Evolutionary conservation across 2,797 vertebrate genomes (phyloP), one percentile per base, ranked within the genome.

Genomic region (Synanceia verrucosa): DNA sequence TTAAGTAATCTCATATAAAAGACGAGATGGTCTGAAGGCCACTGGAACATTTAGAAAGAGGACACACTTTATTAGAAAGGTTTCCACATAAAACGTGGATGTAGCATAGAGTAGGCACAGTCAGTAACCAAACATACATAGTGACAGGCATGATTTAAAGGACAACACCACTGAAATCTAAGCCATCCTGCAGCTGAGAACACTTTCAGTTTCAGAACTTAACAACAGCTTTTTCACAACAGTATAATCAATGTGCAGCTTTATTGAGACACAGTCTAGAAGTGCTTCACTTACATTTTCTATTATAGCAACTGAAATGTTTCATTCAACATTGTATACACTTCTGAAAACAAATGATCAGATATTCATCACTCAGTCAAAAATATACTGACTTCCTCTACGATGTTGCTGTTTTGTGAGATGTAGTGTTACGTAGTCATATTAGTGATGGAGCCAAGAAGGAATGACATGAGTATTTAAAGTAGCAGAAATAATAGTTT

Each of bases 41-140:
- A 47, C 53, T 1, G 51, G n/a, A 26, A 24, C 24, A 13, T 57
- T 68, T 33, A 63, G 33, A 76, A 57, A 71, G 58, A 71, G 51
- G 46, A 70, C 28, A 64, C 60, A 43, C 59, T 88, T 84, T 86
- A 88, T 82, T 85, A 73, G 62, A 85, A 87, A 84, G 48, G 26
- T 82, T 74, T 90, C 85, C 88, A 87, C 82, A 80, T 86, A 82
- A 88, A 90, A 89, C 76, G 89, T 83, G 89, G 84, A 91, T 64
- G 71, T 79, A 79, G 79, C 70, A 23, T 55, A 85, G 73, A 64
- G 31, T 60, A 89, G 85, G 87, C 88, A 85, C 85, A 88, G 70
- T 85, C 70, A 86, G 74, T 73, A 78, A 82, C 68, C 81, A 78
- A 64, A 69, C 79, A 85, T 14, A 76, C 80, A 85, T 19, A 75